Evolutionary conservation across 30 jellyfish, hydroid and myxozoan genomes (phyloP).

Genomic region (Aurelia aurita): DNA sequence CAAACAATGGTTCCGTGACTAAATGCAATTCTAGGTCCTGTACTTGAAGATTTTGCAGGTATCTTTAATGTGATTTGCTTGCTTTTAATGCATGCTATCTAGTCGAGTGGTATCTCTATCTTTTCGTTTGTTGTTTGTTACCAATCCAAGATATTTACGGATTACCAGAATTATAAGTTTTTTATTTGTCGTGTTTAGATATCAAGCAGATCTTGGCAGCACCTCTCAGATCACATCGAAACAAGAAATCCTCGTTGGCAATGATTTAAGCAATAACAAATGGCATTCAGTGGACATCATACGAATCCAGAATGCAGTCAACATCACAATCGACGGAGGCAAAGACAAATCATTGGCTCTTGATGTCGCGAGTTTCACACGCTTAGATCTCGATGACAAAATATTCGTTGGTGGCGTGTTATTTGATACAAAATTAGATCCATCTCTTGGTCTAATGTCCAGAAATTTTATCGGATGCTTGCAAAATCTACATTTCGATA

Average conservation of each 20-base stretch:
- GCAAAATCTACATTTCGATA: slow-evolving; percentile 76
- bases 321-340: slow-evolving; percentile 72
- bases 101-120: too few relatives aligned
- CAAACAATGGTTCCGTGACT: too few relatives aligned
- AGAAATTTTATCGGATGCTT: slow-evolving; percentile 88
- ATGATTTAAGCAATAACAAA: slow-evolving; percentile 71
- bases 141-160: too few relatives aligned
- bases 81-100: too few relatives aligned
- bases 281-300: slow-evolving; percentile 92
- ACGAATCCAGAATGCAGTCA: slow-evolving; percentile 60
- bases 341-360: slow-evolving; percentile 28
- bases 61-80: too few relatives aligned
- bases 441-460: slow-evolving; percentile 60
- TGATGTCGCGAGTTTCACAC: slow-evolving; percentile 57
- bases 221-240: slow-evolving; percentile 49
- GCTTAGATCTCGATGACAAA: slow-evolving; percentile 79
- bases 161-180: background rate
- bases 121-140: too few relatives aligned
- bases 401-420: slow-evolving; percentile 88
- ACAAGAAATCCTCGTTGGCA: slow-evolving; percentile 86
- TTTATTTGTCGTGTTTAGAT: slow-evolving; percentile 41
- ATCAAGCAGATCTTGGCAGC: slow-evolving; percentile 87
- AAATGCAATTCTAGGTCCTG: too few relatives aligned
- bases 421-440: slow-evolving; percentile 27
- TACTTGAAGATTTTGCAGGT: too few relatives aligned